phyloP scores from a whole-genome alignment of 2,888 invertebrate species.

The Craniophora ligustri region DNA sequence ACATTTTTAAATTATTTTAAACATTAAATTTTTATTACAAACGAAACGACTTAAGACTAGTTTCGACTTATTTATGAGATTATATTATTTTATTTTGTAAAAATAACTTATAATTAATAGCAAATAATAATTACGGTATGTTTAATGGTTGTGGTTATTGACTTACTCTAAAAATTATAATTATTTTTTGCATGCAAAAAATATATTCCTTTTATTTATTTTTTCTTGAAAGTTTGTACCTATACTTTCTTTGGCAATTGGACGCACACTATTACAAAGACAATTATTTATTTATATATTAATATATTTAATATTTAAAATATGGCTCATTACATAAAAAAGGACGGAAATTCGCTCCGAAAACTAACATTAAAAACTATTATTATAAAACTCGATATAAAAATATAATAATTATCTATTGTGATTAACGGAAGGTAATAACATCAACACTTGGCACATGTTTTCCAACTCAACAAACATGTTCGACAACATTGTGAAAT shows the following conservation, averaged over 20 bases:
- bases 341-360: slow-evolving; percentile 71
- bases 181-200: slow-evolving; percentile 76
- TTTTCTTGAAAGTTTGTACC: slow-evolving; percentile 73
- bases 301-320: slow-evolving; percentile 58
- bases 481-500: slow-evolving; percentile 42
- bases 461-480: slow-evolving; percentile 30
- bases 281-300: slow-evolving; percentile 47
- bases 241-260: slow-evolving; percentile 83
- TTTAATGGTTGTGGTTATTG: slow-evolving; percentile 40
- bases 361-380: slow-evolving; percentile 40
- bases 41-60: slow-evolving; percentile 78
- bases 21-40: slow-evolving; percentile 70
- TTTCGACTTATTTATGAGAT: slow-evolving; percentile 71
- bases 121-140: slow-evolving; percentile 49
- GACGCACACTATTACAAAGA: slow-evolving; percentile 66
- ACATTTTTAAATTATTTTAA: slow-evolving; percentile 46
- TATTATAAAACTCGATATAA: slow-evolving; percentile 43
- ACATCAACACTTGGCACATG: slow-evolving; percentile 53
- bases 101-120: slow-evolving; percentile 67
- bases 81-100: slow-evolving; percentile 62
- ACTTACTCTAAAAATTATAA: slow-evolving; percentile 48
- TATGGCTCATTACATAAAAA: slow-evolving; percentile 65
- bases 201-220: slow-evolving; percentile 62
- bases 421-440: slow-evolving; percentile 48
- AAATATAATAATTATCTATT: slow-evolving; percentile 35